Evolutionary conservation across 2,113 vertebrate species (phyloP).

Genomic region (Phrynosoma blainvillii): DNA sequence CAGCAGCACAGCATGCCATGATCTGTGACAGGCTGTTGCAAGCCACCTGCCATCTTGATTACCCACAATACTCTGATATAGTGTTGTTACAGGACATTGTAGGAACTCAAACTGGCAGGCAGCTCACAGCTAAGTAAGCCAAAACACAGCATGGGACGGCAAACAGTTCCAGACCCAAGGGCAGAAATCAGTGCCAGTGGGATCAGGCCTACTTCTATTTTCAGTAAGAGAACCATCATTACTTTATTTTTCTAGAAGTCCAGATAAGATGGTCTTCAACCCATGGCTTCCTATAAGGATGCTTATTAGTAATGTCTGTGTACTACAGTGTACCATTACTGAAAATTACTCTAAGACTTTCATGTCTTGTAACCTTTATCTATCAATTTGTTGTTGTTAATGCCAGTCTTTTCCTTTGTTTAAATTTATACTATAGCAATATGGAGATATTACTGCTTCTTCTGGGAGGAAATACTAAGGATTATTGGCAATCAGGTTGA

Average conservation of each 20-base stretch:
- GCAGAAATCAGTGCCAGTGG: neutral
- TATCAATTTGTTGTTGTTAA: slow-evolving; percentile 56
- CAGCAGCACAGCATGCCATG: neutral
- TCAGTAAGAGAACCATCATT: neutral
- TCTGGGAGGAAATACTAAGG: neutral
- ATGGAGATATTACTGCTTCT: slow-evolving; percentile 38
- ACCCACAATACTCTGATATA: neutral
- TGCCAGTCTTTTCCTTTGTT: slow-evolving; percentile 43
- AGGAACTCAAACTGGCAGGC: neutral
- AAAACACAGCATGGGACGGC: neutral
- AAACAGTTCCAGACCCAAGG: neutral
- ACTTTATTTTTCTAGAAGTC: neutral
- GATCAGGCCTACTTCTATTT: neutral
- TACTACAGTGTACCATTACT: neutral
- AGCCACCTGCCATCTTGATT: neutral
- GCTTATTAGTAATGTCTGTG: slow-evolving; percentile 39
- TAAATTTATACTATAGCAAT: slow-evolving; percentile 48
- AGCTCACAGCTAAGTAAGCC: neutral
- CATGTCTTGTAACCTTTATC: neutral
- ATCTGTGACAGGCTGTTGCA: neutral
- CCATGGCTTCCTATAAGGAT: neutral
- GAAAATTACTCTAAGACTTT: neutral
- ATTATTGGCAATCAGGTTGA: neutral
- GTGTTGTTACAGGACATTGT: neutral
- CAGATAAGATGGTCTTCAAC: neutral